Evolutionary conservation across 2,797 vertebrate genomes (phyloP).

Genomic region (Acipenser oxyrinchus): DNA sequence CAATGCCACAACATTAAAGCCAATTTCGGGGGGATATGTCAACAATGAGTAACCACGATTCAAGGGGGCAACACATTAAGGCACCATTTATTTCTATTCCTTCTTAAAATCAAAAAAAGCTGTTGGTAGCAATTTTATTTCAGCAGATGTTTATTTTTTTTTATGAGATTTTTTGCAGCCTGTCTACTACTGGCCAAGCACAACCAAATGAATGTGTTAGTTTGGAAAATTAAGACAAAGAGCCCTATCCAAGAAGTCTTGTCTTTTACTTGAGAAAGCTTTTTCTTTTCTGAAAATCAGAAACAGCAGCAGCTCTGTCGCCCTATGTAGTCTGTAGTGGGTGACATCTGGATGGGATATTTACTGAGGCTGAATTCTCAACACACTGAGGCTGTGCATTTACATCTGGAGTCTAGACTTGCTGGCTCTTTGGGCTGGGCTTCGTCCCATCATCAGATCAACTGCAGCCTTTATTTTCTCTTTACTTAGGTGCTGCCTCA

Average conservation of each 20-base stretch:
- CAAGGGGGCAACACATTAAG: no score
- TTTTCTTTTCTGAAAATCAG: slow-evolving; percentile 34
- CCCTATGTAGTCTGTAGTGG: slow-evolving; percentile 50
- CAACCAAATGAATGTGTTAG: no score
- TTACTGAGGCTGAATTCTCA: slow-evolving; percentile 45
- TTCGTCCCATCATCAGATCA: slow-evolving; percentile 32
- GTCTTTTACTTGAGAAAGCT: slow-evolving; percentile 35
- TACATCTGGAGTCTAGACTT: slow-evolving; percentile 85
- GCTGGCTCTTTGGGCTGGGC: slow-evolving; percentile 53
- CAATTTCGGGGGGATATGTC: no score
- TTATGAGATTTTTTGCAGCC: no score
- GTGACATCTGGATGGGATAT: slow-evolving; percentile 73
- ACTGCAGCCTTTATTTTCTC: slow-evolving; percentile 24
- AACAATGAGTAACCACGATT: no score
- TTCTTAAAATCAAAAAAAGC: no score
- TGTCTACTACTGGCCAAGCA: no score
- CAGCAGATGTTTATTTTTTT: no score
- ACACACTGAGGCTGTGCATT: slow-evolving; percentile 36
- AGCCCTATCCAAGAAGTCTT: slow-evolving; percentile 1
- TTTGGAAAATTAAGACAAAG: no score
- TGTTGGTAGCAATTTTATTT: no score
- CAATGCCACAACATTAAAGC: no score
- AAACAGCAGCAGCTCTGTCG: slow-evolving; percentile 47
- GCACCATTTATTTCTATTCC: no score
- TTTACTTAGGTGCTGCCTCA: slow-evolving; percentile 43